phyloP scores from a whole-genome alignment of 2,888 invertebrate genomes.

The Eilema depressum region DNA sequence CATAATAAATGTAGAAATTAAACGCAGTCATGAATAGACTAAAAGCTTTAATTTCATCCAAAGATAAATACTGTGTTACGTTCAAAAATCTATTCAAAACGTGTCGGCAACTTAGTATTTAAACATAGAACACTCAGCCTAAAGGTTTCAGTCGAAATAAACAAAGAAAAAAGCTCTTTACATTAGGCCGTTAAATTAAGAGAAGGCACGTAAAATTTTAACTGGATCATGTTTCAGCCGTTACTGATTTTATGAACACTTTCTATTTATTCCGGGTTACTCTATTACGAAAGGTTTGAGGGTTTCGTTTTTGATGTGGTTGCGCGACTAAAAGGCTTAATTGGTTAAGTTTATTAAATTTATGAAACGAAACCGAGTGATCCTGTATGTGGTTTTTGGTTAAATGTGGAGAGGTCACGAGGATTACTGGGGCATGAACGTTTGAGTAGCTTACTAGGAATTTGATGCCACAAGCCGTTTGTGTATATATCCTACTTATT shows the following conservation, averaged over 20 bases:
- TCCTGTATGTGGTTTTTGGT: conserved; percentile 23
- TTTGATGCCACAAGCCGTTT: background rate
- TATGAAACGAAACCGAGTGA: conserved; percentile 24
- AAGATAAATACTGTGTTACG: background rate
- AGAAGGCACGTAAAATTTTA: conserved; percentile 22
- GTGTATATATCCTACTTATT: background rate
- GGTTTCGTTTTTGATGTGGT: conserved; percentile 22
- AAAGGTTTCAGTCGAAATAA: background rate
- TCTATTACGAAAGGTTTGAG: conserved; percentile 19
- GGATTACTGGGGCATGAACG: background rate
- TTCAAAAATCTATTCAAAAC: background rate
- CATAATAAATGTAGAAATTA: too few relatives aligned
- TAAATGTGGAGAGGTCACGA: conserved; percentile 14
- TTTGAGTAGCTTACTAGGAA: conserved; percentile 8
- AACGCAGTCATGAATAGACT: too few relatives aligned
- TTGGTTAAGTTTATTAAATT: conserved; percentile 27
- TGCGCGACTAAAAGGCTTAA: conserved; percentile 22
- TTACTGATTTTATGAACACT: conserved; percentile 27
- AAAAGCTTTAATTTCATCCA: background rate
- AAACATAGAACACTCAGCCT: background rate
- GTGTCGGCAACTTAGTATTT: background rate
- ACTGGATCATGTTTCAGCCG: conserved; percentile 24
- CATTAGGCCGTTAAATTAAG: conserved; percentile 20
- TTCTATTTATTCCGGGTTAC: conserved; percentile 19
- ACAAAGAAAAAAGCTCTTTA: conserved; percentile 10